phyloP scores from a whole-genome alignment of 37 sponge, comb jelly and placozoan genomes.

The Bolinopsis microptera region DNA sequence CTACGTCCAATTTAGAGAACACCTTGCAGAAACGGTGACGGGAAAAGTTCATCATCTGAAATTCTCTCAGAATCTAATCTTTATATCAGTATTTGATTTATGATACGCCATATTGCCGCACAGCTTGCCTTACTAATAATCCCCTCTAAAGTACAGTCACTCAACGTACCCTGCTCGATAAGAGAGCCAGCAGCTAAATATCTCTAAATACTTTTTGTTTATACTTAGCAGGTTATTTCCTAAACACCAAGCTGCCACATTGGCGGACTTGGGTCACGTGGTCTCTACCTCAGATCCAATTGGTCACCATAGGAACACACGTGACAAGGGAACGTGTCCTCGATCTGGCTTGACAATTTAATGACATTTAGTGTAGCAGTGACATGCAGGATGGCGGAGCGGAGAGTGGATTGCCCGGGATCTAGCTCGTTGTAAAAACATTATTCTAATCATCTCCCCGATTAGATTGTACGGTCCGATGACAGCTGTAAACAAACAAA shows the following conservation, averaged over 20 bases:
- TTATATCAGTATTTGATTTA: neutral
- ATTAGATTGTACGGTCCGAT: neutral
- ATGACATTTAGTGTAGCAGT: constrained; percentile 62
- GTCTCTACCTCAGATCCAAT: neutral
- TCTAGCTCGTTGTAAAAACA: neutral
- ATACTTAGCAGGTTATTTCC: constrained; percentile 60
- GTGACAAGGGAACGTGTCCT: constrained; percentile 47
- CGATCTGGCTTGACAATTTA: constrained; percentile 36
- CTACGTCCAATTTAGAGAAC: neutral
- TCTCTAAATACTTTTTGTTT: constrained; percentile 65
- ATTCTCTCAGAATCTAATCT: neutral
- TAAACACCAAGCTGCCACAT: neutral
- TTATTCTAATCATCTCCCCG: neutral
- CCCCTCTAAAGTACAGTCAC: neutral
- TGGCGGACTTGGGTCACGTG: constrained; percentile 4
- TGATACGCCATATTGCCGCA: neutral
- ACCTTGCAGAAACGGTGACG: neutral
- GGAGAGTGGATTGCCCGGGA: neutral
- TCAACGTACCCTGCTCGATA: constrained; percentile 1
- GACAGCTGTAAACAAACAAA: neutral
- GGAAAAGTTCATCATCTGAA: neutral
- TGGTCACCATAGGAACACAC: constrained; percentile 40
- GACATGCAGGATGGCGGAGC: neutral
- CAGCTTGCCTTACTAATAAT: neutral
- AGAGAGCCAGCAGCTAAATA: constrained; percentile 31